These are phyloP conservation scores for Dicyrtoma fusca DNA, from an alignment of 2,888 invertebrate genomes.

Conservation along the genomic window DNA sequence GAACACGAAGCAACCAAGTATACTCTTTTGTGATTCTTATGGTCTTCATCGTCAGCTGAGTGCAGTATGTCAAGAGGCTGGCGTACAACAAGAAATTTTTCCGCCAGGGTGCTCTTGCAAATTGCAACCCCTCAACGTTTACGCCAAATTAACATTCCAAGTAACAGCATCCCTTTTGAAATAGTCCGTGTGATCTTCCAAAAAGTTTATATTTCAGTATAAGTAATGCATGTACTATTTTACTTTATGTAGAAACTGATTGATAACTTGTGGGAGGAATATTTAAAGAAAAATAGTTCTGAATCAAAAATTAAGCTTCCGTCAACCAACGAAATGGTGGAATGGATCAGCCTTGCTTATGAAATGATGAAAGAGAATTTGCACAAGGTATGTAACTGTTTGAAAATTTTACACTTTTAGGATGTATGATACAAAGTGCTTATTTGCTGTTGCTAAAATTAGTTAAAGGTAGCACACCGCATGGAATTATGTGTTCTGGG, in stretches of 20 bases:
- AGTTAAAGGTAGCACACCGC: too few species aligned
- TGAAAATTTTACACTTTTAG: background rate
- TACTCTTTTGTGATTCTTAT: constrained; percentile 55
- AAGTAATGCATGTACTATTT: background rate
- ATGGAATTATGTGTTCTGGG: too few species aligned
- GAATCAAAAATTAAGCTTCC: constrained; percentile 52
- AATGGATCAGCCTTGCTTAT: constrained; percentile 54
- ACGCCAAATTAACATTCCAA: constrained; percentile 46
- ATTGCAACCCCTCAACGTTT: constrained; percentile 55
- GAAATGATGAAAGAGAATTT: constrained; percentile 20
- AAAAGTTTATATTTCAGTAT: background rate
- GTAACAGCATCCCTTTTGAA: constrained; percentile 33
- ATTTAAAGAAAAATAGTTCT: constrained; percentile 39
- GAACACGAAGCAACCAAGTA: constrained; percentile 37
- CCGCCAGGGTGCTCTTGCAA: constrained; percentile 55
- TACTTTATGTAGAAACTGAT: constrained; percentile 46
- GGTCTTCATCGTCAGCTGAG: constrained; percentile 48
- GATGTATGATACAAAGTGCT: too few species aligned
- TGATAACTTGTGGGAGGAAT: constrained; percentile 49
- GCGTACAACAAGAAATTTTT: constrained; percentile 39
- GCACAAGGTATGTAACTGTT: constrained; percentile 12
- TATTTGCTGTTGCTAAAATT: too few species aligned
- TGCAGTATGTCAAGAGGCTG: constrained; percentile 24
- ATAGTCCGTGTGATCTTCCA: too few species aligned
- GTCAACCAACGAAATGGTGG: constrained; percentile 50